Percentiles rank a stretch among this genome's conserved stretches.
phyloP scores from a whole-genome alignment of 2,113 vertebrate species.

The Raja brachyura region DNA sequence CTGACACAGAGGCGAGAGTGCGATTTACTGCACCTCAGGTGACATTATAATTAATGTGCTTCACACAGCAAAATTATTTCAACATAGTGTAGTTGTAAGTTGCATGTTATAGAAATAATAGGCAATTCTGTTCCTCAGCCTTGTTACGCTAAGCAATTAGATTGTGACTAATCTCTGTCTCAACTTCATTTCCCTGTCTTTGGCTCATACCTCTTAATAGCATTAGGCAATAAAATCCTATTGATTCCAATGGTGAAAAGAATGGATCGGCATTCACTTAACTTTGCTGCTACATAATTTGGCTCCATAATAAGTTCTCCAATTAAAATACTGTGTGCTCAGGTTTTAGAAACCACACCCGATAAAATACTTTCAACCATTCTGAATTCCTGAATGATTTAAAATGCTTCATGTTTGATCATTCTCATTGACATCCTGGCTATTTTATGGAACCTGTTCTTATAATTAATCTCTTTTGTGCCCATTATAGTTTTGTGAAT shows the following conservation, averaged over 20 bases:
- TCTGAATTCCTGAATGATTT: neutral
- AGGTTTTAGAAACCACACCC: too few relatives aligned
- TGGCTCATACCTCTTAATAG: neutral
- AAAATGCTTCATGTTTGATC: too few relatives aligned
- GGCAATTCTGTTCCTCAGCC: neutral
- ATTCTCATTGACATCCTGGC: too few relatives aligned
- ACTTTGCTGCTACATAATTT: neutral
- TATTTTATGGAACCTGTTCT: neutral
- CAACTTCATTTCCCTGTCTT: neutral
- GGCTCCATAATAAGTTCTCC: neutral
- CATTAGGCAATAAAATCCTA: neutral
- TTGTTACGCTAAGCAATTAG: neutral
- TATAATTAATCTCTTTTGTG: neutral
- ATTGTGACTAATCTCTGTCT: neutral
- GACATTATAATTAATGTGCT: neutral
- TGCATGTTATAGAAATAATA: slow-evolving; percentile 4
- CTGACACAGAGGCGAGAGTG: too few relatives aligned
- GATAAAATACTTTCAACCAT: neutral
- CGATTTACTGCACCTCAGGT: too few relatives aligned
- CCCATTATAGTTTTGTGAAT: neutral
- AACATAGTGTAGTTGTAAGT: neutral
- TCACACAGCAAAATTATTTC: neutral
- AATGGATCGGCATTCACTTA: neutral
- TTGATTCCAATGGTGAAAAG: neutral
- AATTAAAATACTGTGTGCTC: neutral